Evolutionary conservation across 2,113 vertebrate species (phyloP), one percentile per base, ranked within the genome.

Genomic region (Trematomus loennbergii): DNA sequence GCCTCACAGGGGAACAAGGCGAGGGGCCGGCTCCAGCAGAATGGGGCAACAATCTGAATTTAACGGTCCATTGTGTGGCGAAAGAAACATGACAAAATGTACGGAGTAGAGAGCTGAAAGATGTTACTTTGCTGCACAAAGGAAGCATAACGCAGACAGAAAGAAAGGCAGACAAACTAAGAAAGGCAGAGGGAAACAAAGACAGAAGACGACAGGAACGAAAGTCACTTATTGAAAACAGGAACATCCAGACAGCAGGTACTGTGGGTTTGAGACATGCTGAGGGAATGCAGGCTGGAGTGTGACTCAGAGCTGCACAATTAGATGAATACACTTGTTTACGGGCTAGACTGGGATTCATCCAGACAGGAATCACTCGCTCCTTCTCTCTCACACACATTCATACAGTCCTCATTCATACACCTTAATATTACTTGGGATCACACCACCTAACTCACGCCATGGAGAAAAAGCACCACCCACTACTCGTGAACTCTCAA

Each of bases 31-130:
- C 78, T 53, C 67, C 72, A 48, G 84, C 79, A 81, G 69, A 90
- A 87, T 33, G 69, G 81, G 86, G 89, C 69, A 79, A 84, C 88
- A 87, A 78, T 78, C 72, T 50, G 72, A 88, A 91, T 92, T 81
- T 82, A 79, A 82, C 43, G 57, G 52, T 62, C 48, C 66, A 80
- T 86, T 87, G 79, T 91, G 54, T 33, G n/a, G 58, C 13, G 18
- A 62, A 70, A 73, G 72, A 66, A 83, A 89, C 61, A 71, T 65
- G 69, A 86, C 80, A 74, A 83, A 61, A 59, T 73, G 66, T 74
- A 1, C 33, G 57, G 60, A 55, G 55, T 40, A 25, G 78, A 77
- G 48, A 72, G 72, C 9, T 64, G 55, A 86, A 78, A 46, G n/a
- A 81, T 70, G 6, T 73, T 15, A 71, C 46, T 63, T 75, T 66